Percentiles rank a stretch among this genome's conserved stretches.
Conservation (phyloP, 2,113 vertebrate species). For the Cettia cetti region DNA sequence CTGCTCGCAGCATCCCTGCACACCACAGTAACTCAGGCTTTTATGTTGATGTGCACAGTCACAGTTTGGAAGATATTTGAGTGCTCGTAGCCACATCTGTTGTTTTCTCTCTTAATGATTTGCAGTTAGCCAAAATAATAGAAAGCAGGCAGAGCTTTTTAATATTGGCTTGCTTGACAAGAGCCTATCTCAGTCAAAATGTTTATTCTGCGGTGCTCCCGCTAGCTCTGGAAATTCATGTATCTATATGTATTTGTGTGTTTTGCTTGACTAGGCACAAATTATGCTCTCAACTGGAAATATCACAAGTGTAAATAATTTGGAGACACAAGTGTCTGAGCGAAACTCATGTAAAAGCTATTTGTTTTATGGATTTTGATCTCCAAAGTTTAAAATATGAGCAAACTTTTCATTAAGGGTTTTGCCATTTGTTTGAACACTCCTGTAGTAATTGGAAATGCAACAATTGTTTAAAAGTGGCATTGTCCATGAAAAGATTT, state of each 20-base stretch:
- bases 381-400: conserved; percentile 77
- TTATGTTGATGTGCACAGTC: not conserved
- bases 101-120: conserved; percentile 66
- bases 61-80: conserved; percentile 59
- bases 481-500: conserved; percentile 83
- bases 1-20: not conserved
- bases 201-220: conserved; percentile 1
- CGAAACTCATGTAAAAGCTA: conserved; percentile 60
- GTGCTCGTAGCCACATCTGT: conserved; percentile 48
- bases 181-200: conserved; percentile 68
- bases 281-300: conserved; percentile 77
- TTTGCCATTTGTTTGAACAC: conserved; percentile 79
- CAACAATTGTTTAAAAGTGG: conserved; percentile 87
- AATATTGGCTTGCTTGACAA: conserved; percentile 62
- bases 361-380: conserved; percentile 78
- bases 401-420: conserved; percentile 77
- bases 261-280: conserved; percentile 72
- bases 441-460: conserved; percentile 84
- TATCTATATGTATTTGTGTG: conserved; percentile 68
- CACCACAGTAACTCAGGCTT: conserved; percentile 23
- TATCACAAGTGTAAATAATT: conserved; percentile 78
- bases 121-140: conserved; percentile 65
- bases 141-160: conserved; percentile 64
- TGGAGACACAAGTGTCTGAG: conserved; percentile 68
- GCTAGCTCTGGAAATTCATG: conserved; percentile 70